Base-by-base conservation (phyloP, 2,797 vertebrate species). In the Etheostoma nigrum region DNA sequence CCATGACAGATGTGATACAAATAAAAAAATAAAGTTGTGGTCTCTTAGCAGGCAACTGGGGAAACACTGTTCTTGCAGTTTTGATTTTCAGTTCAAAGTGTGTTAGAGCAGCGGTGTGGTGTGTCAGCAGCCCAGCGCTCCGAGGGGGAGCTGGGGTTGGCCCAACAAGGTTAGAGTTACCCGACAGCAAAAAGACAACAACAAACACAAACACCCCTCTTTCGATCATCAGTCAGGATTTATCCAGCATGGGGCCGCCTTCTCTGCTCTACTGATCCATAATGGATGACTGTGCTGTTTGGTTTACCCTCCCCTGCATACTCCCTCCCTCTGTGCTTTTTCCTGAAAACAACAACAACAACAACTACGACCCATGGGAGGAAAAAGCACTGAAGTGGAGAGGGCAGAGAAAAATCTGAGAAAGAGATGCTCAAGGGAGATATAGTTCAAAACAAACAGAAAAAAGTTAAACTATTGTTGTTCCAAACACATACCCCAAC, bases 401-500 rank as follows among this genome's bases (percentile, higher is more conserved):
- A 63, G 63, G 70, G 25, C 18, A 42, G 18, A 21, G 60, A 74
- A 63, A 82, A 78, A 78, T 65, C 63, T 45, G 55, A 82, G 30
- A 57, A 77, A 76, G 33, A 71, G 51, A 81, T 18, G 57, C 59
- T 67, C 47, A 27, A 52, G 67, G 55, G 67, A 52, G 65, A 70
- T 78, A 79, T 27, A 36, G 49, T 19, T 25, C 40, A 33, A 66
- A 40, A 42, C 33, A 66, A 53, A 53, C 33, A 44, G 18, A 60
- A 61, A 36, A 53, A 59, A 59, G 15, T 23, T 13, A 63, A 59
- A 60, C 11, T 12, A 55, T 15, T 59, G 57, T 49, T 59, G 49
- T 65, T 84, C 25, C 47, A 78, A 81, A 87, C 75, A 89, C 91
- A 58, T 91, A 94, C 92, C 92, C 84, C 90, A 3, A 77, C 48